Percentiles rank a stretch among this genome's conserved stretches.
Evolutionary conservation across 2,797 vertebrate species (phyloP).

Genomic region (Spondyliosoma cantharus): DNA sequence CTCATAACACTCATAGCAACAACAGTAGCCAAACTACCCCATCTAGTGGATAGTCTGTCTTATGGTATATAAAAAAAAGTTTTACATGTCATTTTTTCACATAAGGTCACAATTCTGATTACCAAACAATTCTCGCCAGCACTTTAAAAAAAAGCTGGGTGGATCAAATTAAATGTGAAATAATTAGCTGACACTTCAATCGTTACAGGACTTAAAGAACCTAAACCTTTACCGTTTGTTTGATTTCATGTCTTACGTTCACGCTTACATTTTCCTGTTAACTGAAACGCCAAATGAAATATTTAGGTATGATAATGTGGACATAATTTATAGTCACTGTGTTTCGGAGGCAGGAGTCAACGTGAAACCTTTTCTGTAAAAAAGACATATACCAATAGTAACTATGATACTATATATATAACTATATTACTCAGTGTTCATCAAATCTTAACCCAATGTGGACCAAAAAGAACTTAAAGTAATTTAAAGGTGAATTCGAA

Average conservation of each 20-base stretch:
- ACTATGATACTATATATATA: too few species aligned
- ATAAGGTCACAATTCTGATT: not conserved
- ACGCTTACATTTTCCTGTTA: not conserved
- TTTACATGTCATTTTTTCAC: not conserved
- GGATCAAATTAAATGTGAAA: not conserved
- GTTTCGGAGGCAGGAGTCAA: not conserved
- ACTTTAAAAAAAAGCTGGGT: not conserved
- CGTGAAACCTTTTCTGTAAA: not conserved
- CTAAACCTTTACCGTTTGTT: not conserved
- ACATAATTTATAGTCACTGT: not conserved
- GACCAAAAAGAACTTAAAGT: not conserved
- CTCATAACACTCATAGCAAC: not conserved
- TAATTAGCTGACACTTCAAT: not conserved
- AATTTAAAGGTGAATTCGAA: fast-evolving
- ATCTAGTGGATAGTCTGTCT: conserved; percentile 51
- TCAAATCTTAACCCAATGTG: not conserved
- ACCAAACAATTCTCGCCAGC: not conserved
- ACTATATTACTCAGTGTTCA: not conserved
- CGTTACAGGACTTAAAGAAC: not conserved
- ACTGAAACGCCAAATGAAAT: not conserved
- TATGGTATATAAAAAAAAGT: not conserved
- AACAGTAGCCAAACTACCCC: conserved; percentile 18
- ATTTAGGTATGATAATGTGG: not conserved
- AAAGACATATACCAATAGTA: not conserved
- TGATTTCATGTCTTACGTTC: not conserved